Evolutionary conservation across 2,113 vertebrate species (phyloP), one percentile per base, ranked within the genome.

Genomic region (Chaetura pelagica): DNA sequence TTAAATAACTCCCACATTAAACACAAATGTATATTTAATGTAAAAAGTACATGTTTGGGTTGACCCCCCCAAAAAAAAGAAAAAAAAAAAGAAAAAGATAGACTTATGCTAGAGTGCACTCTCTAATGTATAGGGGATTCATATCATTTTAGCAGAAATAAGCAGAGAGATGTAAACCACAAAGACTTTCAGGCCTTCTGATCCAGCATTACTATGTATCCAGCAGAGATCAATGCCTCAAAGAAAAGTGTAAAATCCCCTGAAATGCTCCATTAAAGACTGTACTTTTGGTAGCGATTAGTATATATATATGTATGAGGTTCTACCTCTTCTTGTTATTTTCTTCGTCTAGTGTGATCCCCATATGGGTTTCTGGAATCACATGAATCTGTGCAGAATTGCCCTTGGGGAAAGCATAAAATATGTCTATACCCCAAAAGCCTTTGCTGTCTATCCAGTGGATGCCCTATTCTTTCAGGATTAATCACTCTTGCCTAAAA

Each of bases 111-210:
- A 54, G 54, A 90, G 58, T 86, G 26, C 29, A 66, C 12, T 85
- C n/a, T 95, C 20, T 87, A 90, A 66, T 59, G 63, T 93, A 80
- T 61, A 67, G 51, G 26, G 29, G 54, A 74, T 91, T 93, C 24
- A 21, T 78, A 67, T 34, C 1, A 90, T 88, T 93, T 94, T 80
- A 74, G 24, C 51, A 38, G 40, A 81, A 93, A 90, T 94, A 91
- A 91, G 68, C 59, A 88, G 76, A 78, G 42, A 89, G 38, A 84
- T 52, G 72, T 71, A 90, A 89, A 90, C 75, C 90, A 90, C 88
- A 94, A 90, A 94, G 92, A 35, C 64, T 84, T 95, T 91, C 85
- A 62, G 72, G 49, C 44, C 61, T 92, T 94, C 85, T 93, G 79
- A 94, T 95, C 69, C 44, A 81, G 38, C 52, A 78, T 90, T 93